phyloP scores from a whole-genome alignment of 1,140 invertebrate genomes.

The Daktulosphaira vitifoliae region DNA sequence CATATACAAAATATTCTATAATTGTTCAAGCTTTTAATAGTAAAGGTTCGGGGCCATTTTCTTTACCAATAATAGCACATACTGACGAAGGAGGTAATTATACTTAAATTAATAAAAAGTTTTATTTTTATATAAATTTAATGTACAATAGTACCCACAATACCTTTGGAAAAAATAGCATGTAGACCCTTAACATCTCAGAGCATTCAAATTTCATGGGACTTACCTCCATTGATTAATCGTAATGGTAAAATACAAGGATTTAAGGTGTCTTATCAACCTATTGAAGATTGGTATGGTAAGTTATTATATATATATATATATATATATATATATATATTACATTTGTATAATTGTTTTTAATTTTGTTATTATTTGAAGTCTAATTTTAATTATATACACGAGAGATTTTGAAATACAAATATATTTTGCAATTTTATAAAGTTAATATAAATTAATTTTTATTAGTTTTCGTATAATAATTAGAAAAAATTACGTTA shows the following conservation, averaged over 20 bases:
- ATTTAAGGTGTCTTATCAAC: constrained; percentile 67
- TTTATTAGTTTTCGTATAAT: too few species aligned
- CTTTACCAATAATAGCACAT: constrained; percentile 65
- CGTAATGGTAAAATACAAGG: constrained; percentile 73
- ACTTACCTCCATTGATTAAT: constrained; percentile 64
- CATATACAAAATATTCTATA: constrained; percentile 79
- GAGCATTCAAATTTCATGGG: constrained; percentile 72
- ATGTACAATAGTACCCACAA: constrained; percentile 54
- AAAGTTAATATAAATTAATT: too few species aligned
- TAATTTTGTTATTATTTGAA: too few species aligned
- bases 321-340: neutral
- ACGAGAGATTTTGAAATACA: too few species aligned
- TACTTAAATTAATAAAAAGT: too few species aligned
- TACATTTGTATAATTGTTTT: neutral
- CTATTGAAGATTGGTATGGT: constrained; percentile 50
- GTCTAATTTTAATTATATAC: too few species aligned
- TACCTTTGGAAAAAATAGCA: constrained; percentile 60
- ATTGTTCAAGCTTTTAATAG: constrained; percentile 89
- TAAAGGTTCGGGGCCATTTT: constrained; percentile 77
- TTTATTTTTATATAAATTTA: too few species aligned
- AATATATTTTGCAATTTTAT: too few species aligned
- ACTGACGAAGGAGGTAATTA: constrained; percentile 80
- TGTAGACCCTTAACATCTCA: constrained; percentile 63
- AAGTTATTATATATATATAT: too few species aligned
- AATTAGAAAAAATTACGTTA: too few species aligned